Base-by-base conservation (phyloP, 2,888 invertebrate genomes). In the Boloria selene region DNA sequence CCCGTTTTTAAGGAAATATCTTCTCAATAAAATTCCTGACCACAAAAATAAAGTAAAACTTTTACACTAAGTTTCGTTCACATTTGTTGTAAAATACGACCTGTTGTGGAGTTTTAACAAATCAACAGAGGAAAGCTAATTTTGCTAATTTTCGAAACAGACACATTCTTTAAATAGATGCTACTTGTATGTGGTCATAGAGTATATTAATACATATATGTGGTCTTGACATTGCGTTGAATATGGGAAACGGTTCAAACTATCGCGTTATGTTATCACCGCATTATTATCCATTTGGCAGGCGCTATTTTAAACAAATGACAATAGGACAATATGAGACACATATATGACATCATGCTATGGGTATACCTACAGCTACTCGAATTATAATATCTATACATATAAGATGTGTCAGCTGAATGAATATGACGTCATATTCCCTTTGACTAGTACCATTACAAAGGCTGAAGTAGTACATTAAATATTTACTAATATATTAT, bases 261-360 rank as follows among this genome's bases (percentile, higher is more conserved):
- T 26, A 45, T 51, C 42, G 47, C 47, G 52, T 60, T 53, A 51
- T 45, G 45, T 50, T 58, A 63, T 60, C 53, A 60, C 58, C 47
- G 58, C n/a, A 42, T 50, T 58, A 50, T 47, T 56, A 31, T 58
- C 26, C 17, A 64, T 68, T 70, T 67, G 67, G 61, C 64, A 67
- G 52, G 62, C 38, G 44, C 63, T 70, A 70, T 73, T 70, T 69
- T 52, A 72, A 67, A 70, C 62, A 61, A 64, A 64, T 68, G 68
- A 76, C 75, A 76, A 74, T 73, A 63, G 62, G 56, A 63, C 72
- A 73, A 73, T 77, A 72, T 71, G 54, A 47, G 60, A 50, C 44
- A 58, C 45, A 65, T n/a, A 59, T 52, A 70, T 75, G 75, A 74
- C 72, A 77, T 76, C 72, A 73, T 68, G 16, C 42, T 44, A 47